Base-by-base conservation (phyloP, 2,113 vertebrate genomes). In the Mastomys natalensis region DNA sequence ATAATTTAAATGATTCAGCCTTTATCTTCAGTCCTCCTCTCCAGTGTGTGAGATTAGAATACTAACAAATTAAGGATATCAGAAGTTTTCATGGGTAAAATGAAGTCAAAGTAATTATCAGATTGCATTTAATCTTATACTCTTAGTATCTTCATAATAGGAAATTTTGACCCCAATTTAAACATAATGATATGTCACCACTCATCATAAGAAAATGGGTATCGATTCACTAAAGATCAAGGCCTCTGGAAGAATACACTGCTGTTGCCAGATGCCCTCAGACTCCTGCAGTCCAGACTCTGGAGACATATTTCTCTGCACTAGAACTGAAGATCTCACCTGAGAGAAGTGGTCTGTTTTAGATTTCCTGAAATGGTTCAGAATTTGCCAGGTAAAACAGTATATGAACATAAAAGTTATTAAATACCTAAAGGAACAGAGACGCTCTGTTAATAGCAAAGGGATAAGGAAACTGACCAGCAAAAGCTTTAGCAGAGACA, bases 241-340 rank as follows among this genome's bases (percentile, higher is more conserved):
- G 45, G 1, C 5, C 15, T 17, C 15, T 12, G 11, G 2, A 7
- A 68, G 37, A 31, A 48, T n/a, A 17, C 0, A 13, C 10, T 76
- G 26, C 24, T 43, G 1, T 40, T 58, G 24, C 43, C 9, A 62
- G 13, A 24, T 64, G 16, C 40, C 26, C 26, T 64, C 53, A 40
- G 11, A 40, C 34, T 11, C 34, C 2, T 58, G 34, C 53, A 21
- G 10, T 58, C 10, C 9, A 37, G 34, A 58, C 21, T 58, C 34
- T 55, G 19, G 19, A 81, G 34, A 81, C 19, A 81, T 37, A 58
- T 12, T n/a, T 55, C 4, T 24, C 53, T 58, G 19, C 11, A n/a
- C 19, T 58, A 58, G 19, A 81, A 24, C 2, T 58, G 51, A n/a
- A 24, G 51, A 5, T 81, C 53, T n/a, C 5, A 58, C 10, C 16